Evolutionary conservation across 2,888 invertebrate genomes (phyloP), one percentile per base, ranked within the genome.

Genomic region (Formica aserva): DNA sequence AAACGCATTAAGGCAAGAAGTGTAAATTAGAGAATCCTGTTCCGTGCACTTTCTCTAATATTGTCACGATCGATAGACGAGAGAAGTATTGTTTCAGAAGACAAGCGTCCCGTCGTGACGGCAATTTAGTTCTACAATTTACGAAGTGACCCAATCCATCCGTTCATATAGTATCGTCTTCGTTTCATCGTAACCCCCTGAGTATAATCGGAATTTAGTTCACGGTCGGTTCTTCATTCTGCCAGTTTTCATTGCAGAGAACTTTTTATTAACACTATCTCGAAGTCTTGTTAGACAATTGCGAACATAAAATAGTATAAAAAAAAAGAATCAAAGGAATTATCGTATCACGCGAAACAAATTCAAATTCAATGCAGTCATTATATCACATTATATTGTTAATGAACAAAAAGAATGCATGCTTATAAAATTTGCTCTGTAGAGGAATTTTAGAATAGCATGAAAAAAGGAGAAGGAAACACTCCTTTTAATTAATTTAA

Each of bases 121-220:
- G 13, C 2, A 35, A 60, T 66, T 66, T 18, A n/a, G n/a, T 55
- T 66, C 26, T 26, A 8, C 41, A 32, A 45, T 60, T 71, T 13
- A 41, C 26, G 18, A 55, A 15, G 1, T 22, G 60, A 71, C 0
- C 41, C 4, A 55, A 32, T 48, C 2, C 26, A 71, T 67, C 6
- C 15, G 26, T 67, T 76, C 32, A 18, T n/a, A 5, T 18, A 29
- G 55, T 15, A 72, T 69, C 48, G 67, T 71, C 71, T 76, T 84
- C 62, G 77, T 82, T 84, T 78, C 45, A 76, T 67, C 35, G 26
- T 26, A 22, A 18, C 18, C 45, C 35, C 60, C 35, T 55, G 67
- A 35, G 66, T 89, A 89, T 84, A 89, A 92, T 90, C 83, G 78
- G 84, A 91, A 89, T 91, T 91, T 87, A 82, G 91, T 90, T 92